Evolutionary conservation across 2,888 invertebrate species (phyloP), one percentile per base, ranked within the genome.

Genomic region (Adelognathus sp.): DNA sequence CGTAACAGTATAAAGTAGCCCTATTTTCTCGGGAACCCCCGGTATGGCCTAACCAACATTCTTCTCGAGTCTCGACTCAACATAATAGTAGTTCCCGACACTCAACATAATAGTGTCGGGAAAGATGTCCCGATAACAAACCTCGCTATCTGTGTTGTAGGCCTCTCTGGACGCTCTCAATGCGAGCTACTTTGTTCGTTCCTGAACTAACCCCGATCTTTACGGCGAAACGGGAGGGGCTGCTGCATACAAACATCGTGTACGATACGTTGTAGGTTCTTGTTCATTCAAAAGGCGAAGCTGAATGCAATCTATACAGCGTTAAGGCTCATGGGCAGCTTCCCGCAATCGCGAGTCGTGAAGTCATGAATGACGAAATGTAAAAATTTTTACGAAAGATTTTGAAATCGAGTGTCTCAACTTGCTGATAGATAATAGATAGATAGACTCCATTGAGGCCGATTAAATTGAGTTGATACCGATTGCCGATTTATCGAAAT

Each of bases 61-160:
- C 64, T 70, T 66, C 67, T 69, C n/a, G 36, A 58, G 44, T 52
- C 56, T 77, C 81, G 82, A 82, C 80, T 81, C 81, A 81, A 82
- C 77, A 80, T 82, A 85, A 86, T 84, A 83, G 84, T 81, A 81
- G 67, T n/a, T n/a, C n/a, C n/a, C n/a, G n/a, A n/a, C n/a, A n/a
- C n/a, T n/a, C n/a, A n/a, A n/a, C n/a, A n/a, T n/a, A n/a, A n/a
- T 79, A 83, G 81, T 72, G 73, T 63, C 73, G 29, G 66, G 74
- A 64, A 70, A 71, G 64, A 74, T 61, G 46, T 64, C 6, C 63
- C 50, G 74, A 79, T 72, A 72, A 67, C 21, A 66, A 60, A 69
- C 61, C 46, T 36, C 27, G 33, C 60, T 63, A 29, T 46, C 39
- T 39, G n/a, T 44, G 41, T 27, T 56, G 46, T 39, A n/a, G 21